Percentiles rank a stretch among this genome's conserved stretches.
phyloP scores from a whole-genome alignment of 2,113 vertebrate genomes.

The Spizaetus ornatus region DNA sequence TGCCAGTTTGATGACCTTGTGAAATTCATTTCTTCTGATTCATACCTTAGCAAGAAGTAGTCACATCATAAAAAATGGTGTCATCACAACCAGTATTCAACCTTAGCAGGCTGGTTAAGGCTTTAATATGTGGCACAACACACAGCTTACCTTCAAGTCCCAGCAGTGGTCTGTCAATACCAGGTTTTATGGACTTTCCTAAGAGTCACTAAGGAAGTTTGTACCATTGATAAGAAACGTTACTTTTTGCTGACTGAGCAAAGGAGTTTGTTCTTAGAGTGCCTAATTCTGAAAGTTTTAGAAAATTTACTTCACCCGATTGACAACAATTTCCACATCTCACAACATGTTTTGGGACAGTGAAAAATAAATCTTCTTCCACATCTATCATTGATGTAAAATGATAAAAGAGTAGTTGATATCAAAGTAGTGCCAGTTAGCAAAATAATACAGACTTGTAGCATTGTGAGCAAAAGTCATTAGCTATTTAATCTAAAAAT shows the following conservation, averaged over 20 bases:
- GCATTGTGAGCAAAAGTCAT: background rate
- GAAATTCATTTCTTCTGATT: too few species aligned
- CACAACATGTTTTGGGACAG: background rate
- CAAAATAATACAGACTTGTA: background rate
- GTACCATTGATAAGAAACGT: rapidly evolving
- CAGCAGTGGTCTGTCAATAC: background rate
- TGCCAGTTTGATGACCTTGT: background rate
- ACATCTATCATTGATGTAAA: background rate
- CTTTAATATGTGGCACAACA: background rate
- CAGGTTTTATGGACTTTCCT: background rate
- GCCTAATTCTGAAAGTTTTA: background rate
- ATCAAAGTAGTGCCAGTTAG: background rate
- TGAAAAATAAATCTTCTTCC: background rate
- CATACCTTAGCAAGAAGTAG: background rate
- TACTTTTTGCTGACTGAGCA: background rate
- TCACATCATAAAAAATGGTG: background rate
- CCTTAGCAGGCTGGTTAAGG: background rate
- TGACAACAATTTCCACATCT: background rate
- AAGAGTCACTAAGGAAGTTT: background rate
- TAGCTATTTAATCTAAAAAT: background rate
- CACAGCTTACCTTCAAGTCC: background rate
- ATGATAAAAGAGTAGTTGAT: background rate
- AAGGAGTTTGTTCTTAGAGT: background rate
- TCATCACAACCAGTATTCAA: background rate
- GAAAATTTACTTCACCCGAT: background rate